Base-by-base conservation (phyloP, 2,888 invertebrate species). In the Nebria brevicollis region DNA sequence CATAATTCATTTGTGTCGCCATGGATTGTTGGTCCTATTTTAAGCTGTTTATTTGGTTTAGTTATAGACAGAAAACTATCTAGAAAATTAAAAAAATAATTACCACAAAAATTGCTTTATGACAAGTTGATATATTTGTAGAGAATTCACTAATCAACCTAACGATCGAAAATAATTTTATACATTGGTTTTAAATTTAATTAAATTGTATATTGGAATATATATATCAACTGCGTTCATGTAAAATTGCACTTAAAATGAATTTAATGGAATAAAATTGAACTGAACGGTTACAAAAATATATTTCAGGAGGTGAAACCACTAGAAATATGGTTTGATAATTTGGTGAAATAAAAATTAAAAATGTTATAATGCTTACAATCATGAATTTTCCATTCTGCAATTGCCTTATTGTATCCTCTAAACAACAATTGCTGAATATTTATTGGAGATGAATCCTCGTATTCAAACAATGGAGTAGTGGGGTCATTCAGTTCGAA, bases 351-450 rank as follows among this genome's bases (percentile, higher is more conserved):
- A 54, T 54, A 0, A 11, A 11, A 54, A 8, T 43, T 43, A 43
- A 54, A 54, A 54, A 54, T 54, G 8, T 54, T 54, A 3, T 11
- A 54, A 11, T 8, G 4, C 54, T 54, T 77, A 78, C 78, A 78
- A 7, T 65, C 42, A 66, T 78, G 78, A 15, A 78, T 25, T 78
- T 73, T 78, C 78, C 78, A 78, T 34, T 78, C 73, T 20, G 74
- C 68, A 26, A 7, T 10, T n/a, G 15, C 41, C 10, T 41, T 2
- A 73, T 73, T 15, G 26, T 26, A 34, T 41, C 73, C 70, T 10
- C 70, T 20, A 11, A 70, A 11, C 0, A 11, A 70, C 15, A 70
- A 70, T 2, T 25, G 20, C 1, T 3, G 0, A 73, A 73, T 73
- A 34, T 73, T 15, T 6, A 70, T 5, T 26, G 70, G 70, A 11